Evolutionary conservation across 2,113 vertebrate species (phyloP), one percentile per base, ranked within the genome.

Genomic region (Lanius collurio): DNA sequence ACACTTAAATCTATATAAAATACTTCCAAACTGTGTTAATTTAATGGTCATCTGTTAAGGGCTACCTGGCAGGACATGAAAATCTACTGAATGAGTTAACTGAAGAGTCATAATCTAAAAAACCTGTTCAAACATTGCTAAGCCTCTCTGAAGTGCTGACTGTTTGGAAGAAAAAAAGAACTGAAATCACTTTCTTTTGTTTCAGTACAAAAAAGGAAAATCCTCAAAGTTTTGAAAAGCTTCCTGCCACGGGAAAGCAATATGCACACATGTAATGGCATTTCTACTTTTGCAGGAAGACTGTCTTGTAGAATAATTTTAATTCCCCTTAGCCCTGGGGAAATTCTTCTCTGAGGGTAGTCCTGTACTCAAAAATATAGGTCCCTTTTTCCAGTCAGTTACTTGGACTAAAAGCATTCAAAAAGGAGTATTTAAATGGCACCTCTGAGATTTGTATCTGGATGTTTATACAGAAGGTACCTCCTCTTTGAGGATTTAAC

Each of bases 21-120:
- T 37, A 86, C 39, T 94, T 95, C 74, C 82, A 82, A 89, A 57
- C 21, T 37, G 60, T 57, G 16, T 73, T 91, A 87, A 93, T 80
- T 62, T 81, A 83, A 87, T 44, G 69, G 57, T 84, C 74, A 87
- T 91, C 83, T 95, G 76, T 90, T 91, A 95, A 78, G 57, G 41
- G 46, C 70, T 89, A 63, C 63, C 53, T 73, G 62, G 62, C 49
- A 96, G 86, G 81, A 71, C 63, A 91, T 42, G 75, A 93, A 28
- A 79, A 87, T 52, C 67, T 47, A 83, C 33, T 68, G 64, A 73
- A 91, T 70, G 56, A 94, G 73, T 82, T 93, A 93, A 82, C 11
- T 76, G 56, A 53, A 63, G 49, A 87, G 83, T 71, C 46, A 67
- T 90, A 96, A 96, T 91, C 53, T 88, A 87, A 96, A 95, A 95